Percentiles rank a stretch among this genome's conserved stretches.
phyloP scores from a whole-genome alignment of 2,888 invertebrate species.

The Linnaemya vulpina region DNA sequence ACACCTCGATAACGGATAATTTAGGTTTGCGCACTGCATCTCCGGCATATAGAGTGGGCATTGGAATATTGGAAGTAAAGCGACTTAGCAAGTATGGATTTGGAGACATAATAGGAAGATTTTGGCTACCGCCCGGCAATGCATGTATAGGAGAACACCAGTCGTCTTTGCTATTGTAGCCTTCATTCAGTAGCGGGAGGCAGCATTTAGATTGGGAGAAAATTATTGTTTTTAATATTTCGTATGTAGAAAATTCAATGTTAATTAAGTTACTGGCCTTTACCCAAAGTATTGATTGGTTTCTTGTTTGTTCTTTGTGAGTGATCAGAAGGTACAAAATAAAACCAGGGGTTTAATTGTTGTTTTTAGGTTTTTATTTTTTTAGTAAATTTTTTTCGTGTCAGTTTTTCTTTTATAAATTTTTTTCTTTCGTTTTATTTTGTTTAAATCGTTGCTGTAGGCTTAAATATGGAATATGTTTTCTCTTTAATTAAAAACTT shows the following conservation, averaged over 20 bases:
- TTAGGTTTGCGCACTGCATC: conserved; percentile 84
- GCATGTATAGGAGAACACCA: conserved; percentile 79
- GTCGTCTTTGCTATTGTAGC: conserved; percentile 81
- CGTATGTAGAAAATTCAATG: not conserved
- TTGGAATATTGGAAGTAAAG: conserved; percentile 85
- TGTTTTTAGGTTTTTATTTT: conserved; percentile 68
- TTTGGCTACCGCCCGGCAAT: conserved; percentile 75
- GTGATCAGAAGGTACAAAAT: conserved; percentile 46
- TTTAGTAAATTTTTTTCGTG: conserved; percentile 59
- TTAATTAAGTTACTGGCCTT: conserved; percentile 56
- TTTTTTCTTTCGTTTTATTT: conserved; percentile 52
- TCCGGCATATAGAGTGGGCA: conserved; percentile 91
- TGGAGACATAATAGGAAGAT: conserved; percentile 81
- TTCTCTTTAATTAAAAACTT: conserved; percentile 29
- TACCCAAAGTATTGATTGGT: conserved; percentile 47
- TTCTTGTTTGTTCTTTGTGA: conserved; percentile 17
- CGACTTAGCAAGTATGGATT: conserved; percentile 82
- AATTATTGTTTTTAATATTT: conserved; percentile 16
- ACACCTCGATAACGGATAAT: conserved; percentile 83
- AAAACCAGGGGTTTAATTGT: conserved; percentile 60
- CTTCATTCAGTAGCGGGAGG: conserved; percentile 67
- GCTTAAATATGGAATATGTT: conserved; percentile 67
- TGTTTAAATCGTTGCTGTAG: conserved; percentile 57
- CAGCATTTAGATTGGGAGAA: conserved; percentile 50
- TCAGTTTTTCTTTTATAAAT: conserved; percentile 25